Conservation (phyloP, 2,888 invertebrate species). For the Drosophila melanosoma region DNA sequence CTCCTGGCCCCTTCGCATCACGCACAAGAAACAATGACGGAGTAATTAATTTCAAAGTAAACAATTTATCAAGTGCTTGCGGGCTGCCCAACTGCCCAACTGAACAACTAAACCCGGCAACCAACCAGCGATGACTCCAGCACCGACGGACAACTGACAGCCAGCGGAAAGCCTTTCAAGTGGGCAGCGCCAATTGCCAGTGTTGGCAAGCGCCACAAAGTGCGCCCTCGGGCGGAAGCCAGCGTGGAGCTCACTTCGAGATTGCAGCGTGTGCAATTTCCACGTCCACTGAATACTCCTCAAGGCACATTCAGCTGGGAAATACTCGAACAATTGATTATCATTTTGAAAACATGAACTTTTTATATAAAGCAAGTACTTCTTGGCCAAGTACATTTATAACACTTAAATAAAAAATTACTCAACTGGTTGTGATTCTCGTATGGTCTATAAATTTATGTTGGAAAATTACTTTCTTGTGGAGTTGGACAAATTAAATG, state of each 20-base stretch:
- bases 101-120: constrained; percentile 14
- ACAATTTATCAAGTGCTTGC: constrained; percentile 77
- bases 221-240: constrained; percentile 35
- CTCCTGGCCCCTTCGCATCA: not conserved
- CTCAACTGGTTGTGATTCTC: not conserved
- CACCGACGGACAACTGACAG: constrained; percentile 45
- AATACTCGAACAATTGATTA: constrained; percentile 1
- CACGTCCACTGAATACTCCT: constrained; percentile 15
- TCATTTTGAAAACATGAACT: not conserved
- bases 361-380: not conserved
- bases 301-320: not conserved
- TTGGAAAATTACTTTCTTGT: not conserved
- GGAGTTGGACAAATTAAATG: not conserved
- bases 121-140: constrained; percentile 43
- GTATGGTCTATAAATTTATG: not conserved
- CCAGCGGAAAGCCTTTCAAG: constrained; percentile 41
- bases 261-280: constrained; percentile 18
- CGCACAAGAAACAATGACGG: constrained; percentile 68
- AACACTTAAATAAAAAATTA: not conserved
- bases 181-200: constrained; percentile 51
- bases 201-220: constrained; percentile 53
- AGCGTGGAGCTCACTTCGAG: constrained; percentile 19
- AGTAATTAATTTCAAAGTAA: constrained; percentile 79
- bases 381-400: not conserved
- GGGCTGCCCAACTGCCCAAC: constrained; percentile 29